Evolutionary conservation across 2,113 vertebrate genomes (phyloP).

Genomic region (Panthera leo): DNA sequence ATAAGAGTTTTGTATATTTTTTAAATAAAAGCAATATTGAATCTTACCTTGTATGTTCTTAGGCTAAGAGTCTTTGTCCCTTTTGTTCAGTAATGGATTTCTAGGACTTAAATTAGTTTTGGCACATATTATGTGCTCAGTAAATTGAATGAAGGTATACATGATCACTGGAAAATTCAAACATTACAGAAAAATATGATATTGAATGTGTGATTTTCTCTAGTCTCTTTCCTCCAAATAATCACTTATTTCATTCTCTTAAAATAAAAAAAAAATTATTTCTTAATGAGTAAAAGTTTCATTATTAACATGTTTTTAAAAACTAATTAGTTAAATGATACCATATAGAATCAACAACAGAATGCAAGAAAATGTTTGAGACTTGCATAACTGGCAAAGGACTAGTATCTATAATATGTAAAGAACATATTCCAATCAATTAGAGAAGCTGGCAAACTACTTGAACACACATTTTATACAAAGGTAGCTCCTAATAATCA

Average conservation of each 20-base stretch:
- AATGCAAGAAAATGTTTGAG: not conserved
- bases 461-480: not conserved
- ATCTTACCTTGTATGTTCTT: not conserved
- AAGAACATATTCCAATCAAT: not conserved
- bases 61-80: not conserved
- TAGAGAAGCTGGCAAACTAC: not conserved
- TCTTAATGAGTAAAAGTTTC: not conserved
- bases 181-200: not conserved
- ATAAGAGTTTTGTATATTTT: not conserved
- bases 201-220: not conserved
- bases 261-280: conserved; percentile 1
- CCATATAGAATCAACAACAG: not conserved
- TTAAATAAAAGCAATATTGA: not conserved
- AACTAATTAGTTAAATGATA: not conserved
- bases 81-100: not conserved
- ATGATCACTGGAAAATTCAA: not conserved
- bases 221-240: not conserved
- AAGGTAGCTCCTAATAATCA: not conserved
- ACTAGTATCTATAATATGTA: not conserved
- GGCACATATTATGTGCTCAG: not conserved
- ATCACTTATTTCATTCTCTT: not conserved
- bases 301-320: not conserved
- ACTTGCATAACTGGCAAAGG: not conserved
- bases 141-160: not conserved
- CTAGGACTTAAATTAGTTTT: not conserved